phyloP scores from a whole-genome alignment of 2,797 vertebrate genomes.

The Iguana delicatissima region DNA sequence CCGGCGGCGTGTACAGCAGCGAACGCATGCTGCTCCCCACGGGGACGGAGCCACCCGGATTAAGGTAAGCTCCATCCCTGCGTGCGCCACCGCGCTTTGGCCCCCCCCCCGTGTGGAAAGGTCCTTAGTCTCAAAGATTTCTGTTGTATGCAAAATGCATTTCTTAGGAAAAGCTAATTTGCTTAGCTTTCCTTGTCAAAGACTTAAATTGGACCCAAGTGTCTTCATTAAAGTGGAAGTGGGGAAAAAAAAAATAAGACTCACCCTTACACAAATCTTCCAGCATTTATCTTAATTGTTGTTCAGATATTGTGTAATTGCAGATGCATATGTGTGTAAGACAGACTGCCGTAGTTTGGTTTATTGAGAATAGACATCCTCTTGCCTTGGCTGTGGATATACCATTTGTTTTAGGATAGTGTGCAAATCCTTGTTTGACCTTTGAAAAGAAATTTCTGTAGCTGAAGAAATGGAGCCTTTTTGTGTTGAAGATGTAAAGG shows the following conservation, averaged over 20 bases:
- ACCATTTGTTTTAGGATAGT: slow-evolving; percentile 39
- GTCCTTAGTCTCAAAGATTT: slow-evolving; percentile 33
- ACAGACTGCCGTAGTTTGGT: slow-evolving; percentile 25
- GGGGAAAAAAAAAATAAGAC: background rate
- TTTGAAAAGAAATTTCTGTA: slow-evolving; percentile 70
- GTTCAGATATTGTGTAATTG: slow-evolving; percentile 52
- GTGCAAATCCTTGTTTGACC: slow-evolving; percentile 67
- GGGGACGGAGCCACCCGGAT: too few species aligned
- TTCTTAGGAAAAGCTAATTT: slow-evolving; percentile 62
- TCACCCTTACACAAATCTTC: slow-evolving; percentile 42
- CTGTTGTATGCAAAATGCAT: slow-evolving; percentile 17
- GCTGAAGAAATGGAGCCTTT: slow-evolving; percentile 56
- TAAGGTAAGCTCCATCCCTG: too few species aligned
- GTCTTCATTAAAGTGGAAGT: slow-evolving; percentile 57
- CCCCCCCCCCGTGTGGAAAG: too few species aligned
- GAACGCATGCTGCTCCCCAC: too few species aligned
- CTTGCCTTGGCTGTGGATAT: slow-evolving; percentile 27
- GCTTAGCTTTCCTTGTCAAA: slow-evolving; percentile 46
- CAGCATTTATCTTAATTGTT: slow-evolving; percentile 64
- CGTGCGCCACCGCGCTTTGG: too few species aligned
- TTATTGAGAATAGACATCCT: slow-evolving; percentile 49
- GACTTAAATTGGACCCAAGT: slow-evolving; percentile 58
- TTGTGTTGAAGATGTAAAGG: slow-evolving; percentile 62
- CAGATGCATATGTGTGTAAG: background rate
- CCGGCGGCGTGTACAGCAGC: too few species aligned